Evolutionary conservation across 2,113 vertebrate species (phyloP).

Genomic region (Mobula hypostoma): DNA sequence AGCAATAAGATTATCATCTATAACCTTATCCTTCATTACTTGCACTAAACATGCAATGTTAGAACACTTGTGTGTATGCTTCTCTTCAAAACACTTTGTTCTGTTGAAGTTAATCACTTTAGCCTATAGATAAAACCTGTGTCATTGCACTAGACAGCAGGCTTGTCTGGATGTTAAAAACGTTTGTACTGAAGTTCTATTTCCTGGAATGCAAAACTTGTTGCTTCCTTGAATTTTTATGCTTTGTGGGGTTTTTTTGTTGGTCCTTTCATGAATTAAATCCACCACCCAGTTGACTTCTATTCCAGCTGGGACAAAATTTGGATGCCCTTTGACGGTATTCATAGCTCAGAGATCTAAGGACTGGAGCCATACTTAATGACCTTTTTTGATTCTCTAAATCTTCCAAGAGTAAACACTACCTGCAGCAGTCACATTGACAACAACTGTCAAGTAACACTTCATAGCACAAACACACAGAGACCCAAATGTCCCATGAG

Average conservation of each 20-base stretch:
- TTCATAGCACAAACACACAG: slow-evolving; percentile 27
- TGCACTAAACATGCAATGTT: no score
- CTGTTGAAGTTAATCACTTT: no score
- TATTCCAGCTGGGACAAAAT: not conserved
- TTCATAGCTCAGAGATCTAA: slow-evolving; percentile 31
- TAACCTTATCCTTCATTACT: no score
- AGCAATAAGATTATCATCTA: not conserved
- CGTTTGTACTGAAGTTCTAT: not conserved
- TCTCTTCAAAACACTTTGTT: no score
- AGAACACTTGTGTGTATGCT: no score
- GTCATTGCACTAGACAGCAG: not conserved
- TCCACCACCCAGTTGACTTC: slow-evolving; percentile 21
- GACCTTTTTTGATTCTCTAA: slow-evolving; percentile 3
- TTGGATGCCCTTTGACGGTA: slow-evolving; percentile 12
- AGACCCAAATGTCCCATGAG: not conserved
- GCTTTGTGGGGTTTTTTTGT: not conserved
- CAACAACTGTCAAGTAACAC: slow-evolving; percentile 21
- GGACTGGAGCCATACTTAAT: slow-evolving; percentile 2
- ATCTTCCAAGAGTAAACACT: slow-evolving; percentile 10
- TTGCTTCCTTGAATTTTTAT: not conserved
- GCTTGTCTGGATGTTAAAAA: not conserved
- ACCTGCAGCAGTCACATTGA: slow-evolving; percentile 17
- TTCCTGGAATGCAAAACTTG: not conserved
- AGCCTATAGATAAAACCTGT: not conserved
- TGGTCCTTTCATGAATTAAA: not conserved